Conservation (phyloP, 2,797 vertebrate genomes). For the Pseudochirops cupreus region DNA sequence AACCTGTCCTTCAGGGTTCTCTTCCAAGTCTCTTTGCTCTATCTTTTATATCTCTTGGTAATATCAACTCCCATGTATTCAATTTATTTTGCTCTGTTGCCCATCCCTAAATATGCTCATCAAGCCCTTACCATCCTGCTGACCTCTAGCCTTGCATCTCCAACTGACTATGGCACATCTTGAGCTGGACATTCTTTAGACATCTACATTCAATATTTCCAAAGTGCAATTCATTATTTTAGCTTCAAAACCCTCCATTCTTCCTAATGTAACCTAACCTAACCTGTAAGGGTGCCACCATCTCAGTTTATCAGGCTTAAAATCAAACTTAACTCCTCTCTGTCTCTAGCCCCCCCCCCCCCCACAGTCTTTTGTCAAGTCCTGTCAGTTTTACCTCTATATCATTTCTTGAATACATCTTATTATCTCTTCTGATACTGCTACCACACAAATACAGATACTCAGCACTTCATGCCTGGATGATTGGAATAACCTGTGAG, state of each 20-base stretch:
- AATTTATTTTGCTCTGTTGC: background rate
- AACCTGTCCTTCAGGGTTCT: background rate
- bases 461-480: background rate
- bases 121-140: background rate
- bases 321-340: no score
- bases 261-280: background rate
- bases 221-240: accelerated
- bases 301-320: background rate
- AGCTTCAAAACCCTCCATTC: accelerated
- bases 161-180: accelerated
- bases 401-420: no score
- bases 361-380: background rate
- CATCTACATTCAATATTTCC: background rate
- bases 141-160: background rate
- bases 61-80: background rate
- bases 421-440: background rate
- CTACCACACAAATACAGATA: no score
- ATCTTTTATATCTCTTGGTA: background rate
- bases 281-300: background rate
- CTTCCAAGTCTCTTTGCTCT: background rate
- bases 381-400: background rate
- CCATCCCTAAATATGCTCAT: background rate
- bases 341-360: no score
- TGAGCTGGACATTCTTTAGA: accelerated
- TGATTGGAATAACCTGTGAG: no score